Evolutionary conservation across 2,888 invertebrate species (phyloP).

Genomic region (Eristalis tenax): DNA sequence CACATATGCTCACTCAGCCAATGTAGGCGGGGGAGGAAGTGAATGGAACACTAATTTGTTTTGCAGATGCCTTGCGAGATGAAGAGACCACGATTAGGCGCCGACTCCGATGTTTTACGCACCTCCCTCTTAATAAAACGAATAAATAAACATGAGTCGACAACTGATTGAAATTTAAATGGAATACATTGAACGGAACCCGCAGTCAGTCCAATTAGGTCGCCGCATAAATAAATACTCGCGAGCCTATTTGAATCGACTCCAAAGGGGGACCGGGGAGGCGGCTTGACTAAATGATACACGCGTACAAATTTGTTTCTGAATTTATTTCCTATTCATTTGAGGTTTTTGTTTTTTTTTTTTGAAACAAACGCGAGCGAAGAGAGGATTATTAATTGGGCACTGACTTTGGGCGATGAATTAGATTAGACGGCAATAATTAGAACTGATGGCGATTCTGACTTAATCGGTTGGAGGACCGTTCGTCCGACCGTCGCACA

Average conservation of each 20-base stretch:
- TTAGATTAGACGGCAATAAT: neutral
- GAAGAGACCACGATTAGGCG: slow-evolving; percentile 19
- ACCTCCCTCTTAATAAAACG: slow-evolving; percentile 9
- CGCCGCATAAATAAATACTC: neutral
- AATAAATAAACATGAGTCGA: slow-evolving; percentile 3
- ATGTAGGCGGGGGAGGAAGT: neutral
- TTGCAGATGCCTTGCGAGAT: neutral
- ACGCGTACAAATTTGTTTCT: neutral
- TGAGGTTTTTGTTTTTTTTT: neutral
- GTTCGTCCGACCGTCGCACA: too few species aligned
- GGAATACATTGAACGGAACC: neutral
- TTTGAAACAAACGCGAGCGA: neutral
- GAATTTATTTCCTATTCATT: neutral
- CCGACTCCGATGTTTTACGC: slow-evolving; percentile 13
- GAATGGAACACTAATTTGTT: neutral
- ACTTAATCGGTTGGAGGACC: too few species aligned
- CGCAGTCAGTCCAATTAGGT: neutral
- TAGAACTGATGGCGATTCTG: too few species aligned
- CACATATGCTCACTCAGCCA: too few species aligned
- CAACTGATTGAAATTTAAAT: neutral
- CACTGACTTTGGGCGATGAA: neutral
- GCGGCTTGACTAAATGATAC: neutral
- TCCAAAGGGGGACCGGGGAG: neutral
- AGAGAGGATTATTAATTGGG: neutral
- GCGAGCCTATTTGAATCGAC: neutral